Evolutionary conservation across 2,888 invertebrate genomes (phyloP), one percentile per base, ranked within the genome.

Genomic region (Megastigmus dorsalis): DNA sequence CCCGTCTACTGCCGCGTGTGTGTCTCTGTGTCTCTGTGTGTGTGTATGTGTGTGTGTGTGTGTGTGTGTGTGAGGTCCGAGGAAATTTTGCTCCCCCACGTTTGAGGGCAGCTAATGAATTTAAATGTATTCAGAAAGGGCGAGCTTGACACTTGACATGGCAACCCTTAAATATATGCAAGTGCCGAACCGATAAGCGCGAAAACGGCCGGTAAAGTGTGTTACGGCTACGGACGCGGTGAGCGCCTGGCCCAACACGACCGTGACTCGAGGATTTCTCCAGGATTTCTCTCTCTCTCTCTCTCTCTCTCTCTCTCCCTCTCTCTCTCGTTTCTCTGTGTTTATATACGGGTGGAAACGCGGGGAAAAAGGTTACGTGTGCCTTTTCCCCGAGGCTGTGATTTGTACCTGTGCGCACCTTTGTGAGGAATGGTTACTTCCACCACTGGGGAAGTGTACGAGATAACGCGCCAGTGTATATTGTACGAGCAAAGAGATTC

Each of bases 61-160:
- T n/a, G n/a, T n/a, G n/a, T n/a, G n/a, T n/a, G n/a, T n/a, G n/a
- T n/a, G n/a, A n/a, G n/a, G n/a, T n/a, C n/a, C n/a, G n/a, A n/a
- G n/a, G n/a, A n/a, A n/a, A n/a, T n/a, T n/a, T n/a, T n/a, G n/a
- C n/a, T n/a, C n/a, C n/a, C n/a, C n/a, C n/a, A n/a, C n/a, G n/a
- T n/a, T n/a, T n/a, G n/a, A n/a, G n/a, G n/a, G 13, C 18, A 7
- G 41, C 15, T 86, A 86, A 86, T 86, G 84, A 85, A 86, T 86
- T 86, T 85, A 85, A 86, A 86, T 86, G 83, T 86, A 86, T 86
- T 85, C 86, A 86, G 57, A 76, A 86, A 84, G 85, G 86, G 85
- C 84, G 85, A 81, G 84, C 84, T 82, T 84, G 84, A 83, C 82
- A 84, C 83, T 84, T 83, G 85, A 85, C 86, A 84, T 83, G 85